Percentiles rank a stretch among this genome's conserved stretches.
Conservation (phyloP, 2,797 vertebrate genomes). For the Sebastiscus tertius region DNA sequence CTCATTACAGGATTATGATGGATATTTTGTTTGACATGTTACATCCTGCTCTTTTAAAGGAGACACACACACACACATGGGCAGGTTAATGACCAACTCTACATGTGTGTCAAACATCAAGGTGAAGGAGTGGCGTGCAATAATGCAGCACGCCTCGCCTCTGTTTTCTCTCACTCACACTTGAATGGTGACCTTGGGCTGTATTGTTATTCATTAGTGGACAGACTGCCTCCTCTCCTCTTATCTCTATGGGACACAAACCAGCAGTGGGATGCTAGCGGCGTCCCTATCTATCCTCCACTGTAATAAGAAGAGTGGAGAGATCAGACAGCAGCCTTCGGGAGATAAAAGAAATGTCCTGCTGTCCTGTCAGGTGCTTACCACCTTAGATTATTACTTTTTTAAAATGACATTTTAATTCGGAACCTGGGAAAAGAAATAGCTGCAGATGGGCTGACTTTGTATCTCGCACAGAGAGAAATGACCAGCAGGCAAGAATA, state of each 20-base stretch:
- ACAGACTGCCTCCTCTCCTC: slow-evolving; percentile 43
- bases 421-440: not conserved
- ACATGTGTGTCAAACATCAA: slow-evolving; percentile 9
- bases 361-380: not conserved
- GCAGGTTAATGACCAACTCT: slow-evolving; percentile 31
- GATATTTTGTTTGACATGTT: slow-evolving; percentile 5
- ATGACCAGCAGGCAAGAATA: not conserved
- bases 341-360: slow-evolving; percentile 42
- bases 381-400: not conserved
- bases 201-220: slow-evolving; percentile 78
- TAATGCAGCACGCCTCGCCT: slow-evolving; percentile 8
- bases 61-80: not conserved
- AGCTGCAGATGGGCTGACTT: not conserved
- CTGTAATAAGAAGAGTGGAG: slow-evolving; percentile 41
- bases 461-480: not conserved
- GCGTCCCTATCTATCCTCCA: slow-evolving; percentile 50
- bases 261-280: slow-evolving; percentile 41
- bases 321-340: slow-evolving; percentile 42
- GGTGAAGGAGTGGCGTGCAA: slow-evolving; percentile 19
- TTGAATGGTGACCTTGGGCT: slow-evolving; percentile 73
- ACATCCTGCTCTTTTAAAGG: not conserved
- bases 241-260: slow-evolving; percentile 68
- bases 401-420: not conserved
- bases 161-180: not conserved
- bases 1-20: not conserved